Base-by-base conservation (phyloP, 1,140 invertebrate species). In the Conus betulinus region DNA sequence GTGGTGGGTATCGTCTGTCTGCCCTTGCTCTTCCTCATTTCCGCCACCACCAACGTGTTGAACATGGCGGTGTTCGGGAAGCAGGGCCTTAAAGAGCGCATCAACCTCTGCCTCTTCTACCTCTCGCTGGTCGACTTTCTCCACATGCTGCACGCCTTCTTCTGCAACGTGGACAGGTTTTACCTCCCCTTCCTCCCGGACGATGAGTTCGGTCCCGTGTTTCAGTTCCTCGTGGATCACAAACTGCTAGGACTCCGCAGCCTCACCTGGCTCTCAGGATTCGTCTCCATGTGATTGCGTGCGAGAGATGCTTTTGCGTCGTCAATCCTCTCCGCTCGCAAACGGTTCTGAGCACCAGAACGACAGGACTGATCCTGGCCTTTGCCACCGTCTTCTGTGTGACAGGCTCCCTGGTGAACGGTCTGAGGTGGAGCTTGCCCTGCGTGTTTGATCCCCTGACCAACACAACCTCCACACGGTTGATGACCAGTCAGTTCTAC, bases 301-400 rank as follows among this genome's bases (percentile, higher is more conserved):
- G 63, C 13, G 67, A 85, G 67, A 67, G 84, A 53, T 86, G 84
- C 25, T 53, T 86, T 15, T 86, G 84, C 67, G 39, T 86, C 67
- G 39, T 52, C 25, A 51, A 17, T 76, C 84, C 84, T 52, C 84
- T 86, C 27, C 63, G 39, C 3, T 52, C 84, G 11, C 63, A 86
- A 6, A 74, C 39, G 5, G 71, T 76, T 17, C 63, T 86, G 10
- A 86, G 39, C n/a, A 86, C 84, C 39, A 86, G 71, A 53, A 86
- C 67, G 7, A 86, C 63, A 67, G 84, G n/a, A 8, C 25, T 86
- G 57, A 52, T 86, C 27, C 63, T 86, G 6, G 63, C 63, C 11
- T 0, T 86, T 3, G 57, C 39, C 39, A 71, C 51, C 17, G 57
- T 76, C 17, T 15, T 86, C 67, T 71, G 27, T 27, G 51, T 53